A percentile compares a stretch with the other conserved stretches of the same genome.
Evolutionary conservation across 2,888 invertebrate genomes (phyloP).

Genomic region (Noctua comes): DNA sequence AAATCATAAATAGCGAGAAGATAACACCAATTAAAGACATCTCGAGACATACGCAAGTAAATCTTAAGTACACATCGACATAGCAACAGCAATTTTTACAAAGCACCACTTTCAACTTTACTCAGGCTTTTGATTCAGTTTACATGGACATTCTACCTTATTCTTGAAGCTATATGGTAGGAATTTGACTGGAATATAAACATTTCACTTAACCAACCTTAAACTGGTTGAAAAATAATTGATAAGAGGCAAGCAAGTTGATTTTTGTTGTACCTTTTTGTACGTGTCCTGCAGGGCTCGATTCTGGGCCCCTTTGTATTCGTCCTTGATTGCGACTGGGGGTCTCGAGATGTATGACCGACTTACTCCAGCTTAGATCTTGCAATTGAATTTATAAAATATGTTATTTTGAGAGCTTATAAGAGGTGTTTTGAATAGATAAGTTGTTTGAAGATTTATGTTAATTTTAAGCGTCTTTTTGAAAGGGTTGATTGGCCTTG

Average conservation of each 20-base stretch:
- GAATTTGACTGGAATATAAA: conserved; percentile 10
- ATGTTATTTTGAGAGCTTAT: conserved; percentile 41
- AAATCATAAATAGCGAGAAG: conserved; percentile 56
- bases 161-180: conserved; percentile 2
- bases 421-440: conserved; percentile 35
- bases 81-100: conserved; percentile 66
- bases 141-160: conserved; percentile 62
- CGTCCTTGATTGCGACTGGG: conserved; percentile 61
- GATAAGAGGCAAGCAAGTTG: conserved; percentile 72
- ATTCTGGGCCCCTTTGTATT: conserved; percentile 55
- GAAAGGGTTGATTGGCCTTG: conserved; percentile 29
- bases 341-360: conserved; percentile 63
- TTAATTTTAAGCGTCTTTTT: conserved; percentile 18
- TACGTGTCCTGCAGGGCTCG: conserved; percentile 66
- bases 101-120: conserved; percentile 78
- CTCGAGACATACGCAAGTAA: conserved; percentile 55
- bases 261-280: conserved; percentile 70
- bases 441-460: conserved; percentile 45
- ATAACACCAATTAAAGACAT: conserved; percentile 58
- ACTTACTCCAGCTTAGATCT: conserved; percentile 46
- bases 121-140: conserved; percentile 74
- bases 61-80: conserved; percentile 59
- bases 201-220: conserved; percentile 67
- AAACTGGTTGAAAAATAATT: conserved; percentile 77
- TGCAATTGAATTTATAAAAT: conserved; percentile 44